These are phyloP conservation scores for Physella acuta DNA, from an alignment of 1,140 invertebrate genomes.

Conservation along the genomic window DNA sequence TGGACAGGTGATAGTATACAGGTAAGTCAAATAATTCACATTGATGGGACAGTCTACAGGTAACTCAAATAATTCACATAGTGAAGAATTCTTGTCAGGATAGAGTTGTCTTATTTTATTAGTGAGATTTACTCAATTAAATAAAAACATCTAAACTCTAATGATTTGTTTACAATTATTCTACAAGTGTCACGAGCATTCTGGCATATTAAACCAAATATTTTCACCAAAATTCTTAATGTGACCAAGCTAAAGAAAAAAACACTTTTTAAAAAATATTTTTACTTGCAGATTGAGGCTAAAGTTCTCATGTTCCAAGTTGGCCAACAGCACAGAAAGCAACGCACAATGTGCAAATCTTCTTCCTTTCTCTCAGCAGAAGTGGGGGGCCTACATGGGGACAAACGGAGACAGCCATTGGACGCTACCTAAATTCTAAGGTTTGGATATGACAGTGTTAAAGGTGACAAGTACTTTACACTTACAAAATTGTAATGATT, in stretches of 20 bases:
- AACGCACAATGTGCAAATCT: slow-evolving; percentile 49
- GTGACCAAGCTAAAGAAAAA: background rate
- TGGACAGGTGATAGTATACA: too few species aligned
- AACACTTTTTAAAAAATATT: slow-evolving; percentile 3
- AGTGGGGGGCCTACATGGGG: slow-evolving; percentile 62
- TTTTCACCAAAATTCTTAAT: background rate
- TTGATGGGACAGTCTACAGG: too few species aligned
- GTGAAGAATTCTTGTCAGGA: too few species aligned
- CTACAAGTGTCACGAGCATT: background rate
- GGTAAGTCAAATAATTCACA: too few species aligned
- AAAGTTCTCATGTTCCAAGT: slow-evolving; percentile 49
- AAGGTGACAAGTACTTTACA: too few species aligned
- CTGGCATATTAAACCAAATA: background rate
- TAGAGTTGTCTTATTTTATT: too few species aligned
- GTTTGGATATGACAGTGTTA: too few species aligned
- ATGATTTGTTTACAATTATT: background rate
- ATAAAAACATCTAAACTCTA: background rate
- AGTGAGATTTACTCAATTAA: background rate
- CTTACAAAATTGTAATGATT: too few species aligned
- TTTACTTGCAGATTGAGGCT: slow-evolving; percentile 49
- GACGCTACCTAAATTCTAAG: slow-evolving; percentile 22
- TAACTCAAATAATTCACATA: too few species aligned
- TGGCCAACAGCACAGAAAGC: slow-evolving; percentile 22
- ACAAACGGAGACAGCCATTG: slow-evolving; percentile 55
- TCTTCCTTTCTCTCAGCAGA: slow-evolving; percentile 57